These are phyloP conservation scores for Pteropus alecto DNA, from an alignment of 2,113 vertebrate species.

Conservation along the genomic window DNA sequence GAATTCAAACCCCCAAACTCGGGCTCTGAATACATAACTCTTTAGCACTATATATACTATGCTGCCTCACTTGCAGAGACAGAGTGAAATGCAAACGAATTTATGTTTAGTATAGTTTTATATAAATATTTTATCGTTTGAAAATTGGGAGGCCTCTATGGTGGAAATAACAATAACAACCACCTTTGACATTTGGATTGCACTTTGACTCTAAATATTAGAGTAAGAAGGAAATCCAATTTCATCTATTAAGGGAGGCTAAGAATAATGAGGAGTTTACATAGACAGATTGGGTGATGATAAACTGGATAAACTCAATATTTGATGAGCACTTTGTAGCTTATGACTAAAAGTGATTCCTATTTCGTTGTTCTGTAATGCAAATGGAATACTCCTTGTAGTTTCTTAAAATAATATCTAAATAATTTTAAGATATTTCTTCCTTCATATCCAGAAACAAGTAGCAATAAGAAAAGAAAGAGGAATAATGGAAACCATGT, in stretches of 20 bases:
- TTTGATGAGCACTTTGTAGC: not conserved
- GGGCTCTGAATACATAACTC: not conserved
- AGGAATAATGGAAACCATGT: not conserved
- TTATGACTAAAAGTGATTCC: not conserved
- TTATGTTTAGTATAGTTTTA: not conserved
- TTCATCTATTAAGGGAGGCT: not conserved
- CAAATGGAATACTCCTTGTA: not conserved
- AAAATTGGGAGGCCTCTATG: not conserved
- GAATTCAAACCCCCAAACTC: not conserved
- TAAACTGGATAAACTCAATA: not conserved
- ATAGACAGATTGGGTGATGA: not conserved
- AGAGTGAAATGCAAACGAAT: not conserved
- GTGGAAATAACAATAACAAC: not conserved
- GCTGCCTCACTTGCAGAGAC: not conserved
- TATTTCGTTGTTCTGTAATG: not conserved
- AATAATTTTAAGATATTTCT: not conserved
- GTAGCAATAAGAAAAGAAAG: not conserved
- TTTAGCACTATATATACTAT: not conserved
- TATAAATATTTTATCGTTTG: not conserved
- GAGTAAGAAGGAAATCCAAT: not conserved
- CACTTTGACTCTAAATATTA: not conserved
- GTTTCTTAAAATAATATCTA: not conserved
- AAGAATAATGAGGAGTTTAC: not conserved
- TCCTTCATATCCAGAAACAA: not conserved
- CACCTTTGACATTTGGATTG: not conserved